Conservation (phyloP, 2,113 vertebrate genomes). For the Ceuthmochares aereus region DNA sequence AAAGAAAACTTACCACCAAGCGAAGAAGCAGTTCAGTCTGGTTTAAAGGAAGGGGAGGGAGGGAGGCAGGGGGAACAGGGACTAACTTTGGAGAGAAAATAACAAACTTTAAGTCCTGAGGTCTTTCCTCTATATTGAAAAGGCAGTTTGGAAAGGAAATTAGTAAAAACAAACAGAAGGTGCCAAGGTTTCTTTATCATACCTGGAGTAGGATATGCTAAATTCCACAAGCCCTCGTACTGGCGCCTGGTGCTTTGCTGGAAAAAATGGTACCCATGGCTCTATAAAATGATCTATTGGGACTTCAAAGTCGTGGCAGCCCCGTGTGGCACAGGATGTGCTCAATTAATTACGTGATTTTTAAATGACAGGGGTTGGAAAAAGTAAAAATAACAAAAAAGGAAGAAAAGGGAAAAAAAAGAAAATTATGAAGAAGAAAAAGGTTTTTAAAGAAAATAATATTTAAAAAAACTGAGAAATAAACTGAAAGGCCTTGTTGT, state of each 20-base stretch:
- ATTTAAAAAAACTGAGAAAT: slow-evolving; percentile 63
- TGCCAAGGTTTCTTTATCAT: slow-evolving; percentile 81
- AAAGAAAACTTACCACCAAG: slow-evolving; percentile 68
- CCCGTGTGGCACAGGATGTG: slow-evolving; percentile 82
- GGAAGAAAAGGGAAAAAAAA: neutral
- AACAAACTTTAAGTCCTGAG: slow-evolving; percentile 72
- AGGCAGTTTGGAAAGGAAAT: slow-evolving; percentile 80
- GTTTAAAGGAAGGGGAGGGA: slow-evolving; percentile 67
- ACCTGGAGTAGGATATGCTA: slow-evolving; percentile 79
- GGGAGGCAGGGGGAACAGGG: slow-evolving; percentile 60
- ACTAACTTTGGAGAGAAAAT: slow-evolving; percentile 77
- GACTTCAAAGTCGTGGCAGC: slow-evolving; percentile 82
- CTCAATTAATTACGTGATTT: slow-evolving; percentile 86
- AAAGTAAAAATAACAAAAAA: slow-evolving; percentile 79
- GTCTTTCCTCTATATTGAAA: slow-evolving; percentile 80
- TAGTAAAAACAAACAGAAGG: slow-evolving; percentile 80
- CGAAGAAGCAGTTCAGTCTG: slow-evolving; percentile 78
- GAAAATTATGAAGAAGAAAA: slow-evolving; percentile 52
- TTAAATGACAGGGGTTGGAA: slow-evolving; percentile 82
- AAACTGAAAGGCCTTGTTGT: slow-evolving; percentile 87
- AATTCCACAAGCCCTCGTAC: slow-evolving; percentile 63
- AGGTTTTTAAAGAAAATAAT: slow-evolving; percentile 74
- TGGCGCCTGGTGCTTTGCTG: slow-evolving; percentile 74
- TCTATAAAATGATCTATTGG: slow-evolving; percentile 82
- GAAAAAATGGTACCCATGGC: slow-evolving; percentile 75